A percentile compares a stretch with the other conserved stretches of the same genome.
These are phyloP conservation scores for Sporophila hypoxantha DNA, from an alignment of 2,113 vertebrate species.

Conservation along the genomic window DNA sequence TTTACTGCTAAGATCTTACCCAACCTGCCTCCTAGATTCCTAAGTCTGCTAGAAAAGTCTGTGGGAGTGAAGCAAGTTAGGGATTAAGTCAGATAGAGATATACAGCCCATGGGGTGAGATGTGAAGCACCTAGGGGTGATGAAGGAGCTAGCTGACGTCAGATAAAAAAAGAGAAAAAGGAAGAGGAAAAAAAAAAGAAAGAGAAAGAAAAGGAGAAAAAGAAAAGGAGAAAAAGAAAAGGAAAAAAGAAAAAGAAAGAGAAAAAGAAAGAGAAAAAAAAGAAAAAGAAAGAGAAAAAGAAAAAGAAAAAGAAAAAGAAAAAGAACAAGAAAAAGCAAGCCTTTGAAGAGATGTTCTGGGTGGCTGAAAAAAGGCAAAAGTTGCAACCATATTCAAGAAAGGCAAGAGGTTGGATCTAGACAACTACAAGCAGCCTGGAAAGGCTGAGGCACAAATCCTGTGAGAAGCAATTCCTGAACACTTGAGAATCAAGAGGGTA, in stretches of 20 bases:
- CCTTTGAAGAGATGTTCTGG: not conserved
- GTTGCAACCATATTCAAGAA: not conserved
- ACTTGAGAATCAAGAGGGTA: not conserved
- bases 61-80: not conserved
- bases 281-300: not conserved
- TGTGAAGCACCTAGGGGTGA: not conserved
- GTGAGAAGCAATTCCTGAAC: not conserved
- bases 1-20: not conserved
- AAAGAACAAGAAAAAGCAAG: not conserved
- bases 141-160: not conserved
- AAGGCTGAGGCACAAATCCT: not conserved
- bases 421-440: not conserved
- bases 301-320: not conserved
- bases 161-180: not conserved
- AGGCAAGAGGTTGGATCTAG: not conserved
- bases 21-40: not conserved
- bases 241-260: rapidly evolving
- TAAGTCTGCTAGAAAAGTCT: not conserved
- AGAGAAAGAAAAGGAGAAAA: not conserved
- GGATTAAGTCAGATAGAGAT: not conserved
- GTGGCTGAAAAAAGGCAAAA: not conserved
- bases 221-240: too few relatives aligned
- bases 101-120: not conserved
- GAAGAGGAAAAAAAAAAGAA: too few relatives aligned
- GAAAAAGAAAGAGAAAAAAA: too few relatives aligned